A percentile compares a stretch with the other conserved stretches of the same genome.
These are phyloP conservation scores for Anthonomus grandis DNA, from an alignment of 1,140 invertebrate species.

Conservation along the genomic window DNA sequence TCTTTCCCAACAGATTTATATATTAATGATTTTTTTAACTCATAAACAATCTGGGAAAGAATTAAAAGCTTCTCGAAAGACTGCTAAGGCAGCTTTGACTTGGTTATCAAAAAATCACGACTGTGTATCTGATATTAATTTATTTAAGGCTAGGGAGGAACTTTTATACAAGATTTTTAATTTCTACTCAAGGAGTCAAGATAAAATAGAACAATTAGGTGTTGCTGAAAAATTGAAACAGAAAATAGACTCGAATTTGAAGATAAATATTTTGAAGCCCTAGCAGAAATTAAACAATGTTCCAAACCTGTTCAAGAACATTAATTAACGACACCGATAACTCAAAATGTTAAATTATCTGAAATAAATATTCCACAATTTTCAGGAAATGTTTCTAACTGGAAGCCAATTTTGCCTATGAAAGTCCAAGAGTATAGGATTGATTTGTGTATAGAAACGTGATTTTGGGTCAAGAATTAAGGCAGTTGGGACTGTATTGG, in stretches of 20 bases:
- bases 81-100: background rate
- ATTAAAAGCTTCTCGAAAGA: background rate
- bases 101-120: background rate
- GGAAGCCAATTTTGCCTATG: too few species aligned
- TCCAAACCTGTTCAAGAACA: background rate
- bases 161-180: background rate
- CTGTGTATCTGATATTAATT: background rate
- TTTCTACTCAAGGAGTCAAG: too few species aligned
- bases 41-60: too few species aligned
- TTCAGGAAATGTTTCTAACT: too few species aligned
- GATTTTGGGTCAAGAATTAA: too few species aligned
- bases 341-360: too few species aligned
- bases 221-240: background rate
- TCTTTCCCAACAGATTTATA: too few species aligned
- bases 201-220: background rate
- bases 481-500: too few species aligned
- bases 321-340: background rate
- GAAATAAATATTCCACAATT: too few species aligned
- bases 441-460: too few species aligned
- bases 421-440: too few species aligned
- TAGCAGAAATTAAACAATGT: background rate
- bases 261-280: background rate
- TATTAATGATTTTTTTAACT: too few species aligned
- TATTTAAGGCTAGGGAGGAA: background rate
- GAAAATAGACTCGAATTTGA: background rate